Percentiles rank a stretch among this genome's conserved stretches.
phyloP scores from a whole-genome alignment of 2,888 invertebrate species.

The Galeruca laticollis region DNA sequence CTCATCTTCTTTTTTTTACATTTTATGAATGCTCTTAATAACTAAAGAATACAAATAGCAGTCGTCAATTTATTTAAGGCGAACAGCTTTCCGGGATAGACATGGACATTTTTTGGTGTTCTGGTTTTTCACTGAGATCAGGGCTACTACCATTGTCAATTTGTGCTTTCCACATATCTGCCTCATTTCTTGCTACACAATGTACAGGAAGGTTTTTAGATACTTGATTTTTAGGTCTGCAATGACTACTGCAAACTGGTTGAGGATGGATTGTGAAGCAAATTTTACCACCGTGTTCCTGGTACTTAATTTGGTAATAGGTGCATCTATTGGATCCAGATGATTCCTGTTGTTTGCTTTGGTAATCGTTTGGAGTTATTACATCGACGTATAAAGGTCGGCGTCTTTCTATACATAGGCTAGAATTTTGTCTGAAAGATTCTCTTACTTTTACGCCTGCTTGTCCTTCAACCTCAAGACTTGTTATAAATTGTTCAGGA shows the following conservation, averaged over 20 bases:
- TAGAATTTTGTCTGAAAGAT: constrained; percentile 62
- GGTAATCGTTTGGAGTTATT: constrained; percentile 56
- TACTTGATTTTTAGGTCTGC: constrained; percentile 58
- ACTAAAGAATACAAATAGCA: constrained; percentile 22
- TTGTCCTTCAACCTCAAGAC: constrained; percentile 69
- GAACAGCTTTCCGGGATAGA: constrained; percentile 58
- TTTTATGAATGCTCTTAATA: constrained; percentile 34
- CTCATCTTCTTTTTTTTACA: constrained; percentile 32
- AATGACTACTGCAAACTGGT: constrained; percentile 69
- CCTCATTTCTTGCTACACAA: constrained; percentile 61
- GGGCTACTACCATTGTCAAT: constrained; percentile 68
- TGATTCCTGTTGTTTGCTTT: constrained; percentile 44
- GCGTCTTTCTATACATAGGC: constrained; percentile 61
- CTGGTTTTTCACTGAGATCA: constrained; percentile 66
- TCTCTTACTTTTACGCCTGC: constrained; percentile 59
- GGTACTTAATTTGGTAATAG: constrained; percentile 69
- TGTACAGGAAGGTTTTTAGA: constrained; percentile 68
- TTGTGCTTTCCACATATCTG: constrained; percentile 61
- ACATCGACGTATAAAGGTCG: constrained; percentile 63
- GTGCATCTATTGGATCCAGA: constrained; percentile 46
- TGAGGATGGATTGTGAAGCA: constrained; percentile 74
- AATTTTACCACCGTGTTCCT: constrained; percentile 68
- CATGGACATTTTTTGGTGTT: constrained; percentile 61
- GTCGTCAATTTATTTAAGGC: constrained; percentile 22
- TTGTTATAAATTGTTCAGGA: constrained; percentile 70